Conservation (phyloP, 2,797 vertebrate species). For the Ataeniobius toweri region DNA sequence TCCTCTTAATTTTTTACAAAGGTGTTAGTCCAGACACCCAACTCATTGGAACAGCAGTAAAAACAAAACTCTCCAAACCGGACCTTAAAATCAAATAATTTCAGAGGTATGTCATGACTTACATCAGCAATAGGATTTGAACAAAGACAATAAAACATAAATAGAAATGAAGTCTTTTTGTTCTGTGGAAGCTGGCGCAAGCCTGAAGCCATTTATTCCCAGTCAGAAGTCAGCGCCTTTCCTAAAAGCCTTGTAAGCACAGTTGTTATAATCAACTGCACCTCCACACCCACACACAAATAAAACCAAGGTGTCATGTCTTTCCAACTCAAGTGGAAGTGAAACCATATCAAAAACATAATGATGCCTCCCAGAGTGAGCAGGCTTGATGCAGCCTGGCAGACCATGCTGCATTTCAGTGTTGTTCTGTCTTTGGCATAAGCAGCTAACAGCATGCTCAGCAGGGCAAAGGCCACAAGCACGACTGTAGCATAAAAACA, state of each 20-base stretch:
- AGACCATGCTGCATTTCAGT: slow-evolving; percentile 23
- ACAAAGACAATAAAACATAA: background rate
- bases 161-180: background rate
- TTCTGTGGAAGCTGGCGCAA: background rate
- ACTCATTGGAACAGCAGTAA: background rate
- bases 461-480: slow-evolving; percentile 54
- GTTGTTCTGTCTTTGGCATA: slow-evolving; percentile 34
- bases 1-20: background rate
- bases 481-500: slow-evolving; percentile 37
- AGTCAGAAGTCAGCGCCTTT: slow-evolving; percentile 3
- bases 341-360: slow-evolving; percentile 22
- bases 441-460: slow-evolving; percentile 35
- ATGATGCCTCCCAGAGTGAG: slow-evolving; percentile 27
- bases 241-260: slow-evolving; percentile 6
- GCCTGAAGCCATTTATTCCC: slow-evolving; percentile 3
- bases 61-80: background rate
- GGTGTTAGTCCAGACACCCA: background rate
- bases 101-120: background rate
- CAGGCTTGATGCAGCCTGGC: slow-evolving; percentile 32
- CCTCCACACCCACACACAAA: slow-evolving; percentile 22
- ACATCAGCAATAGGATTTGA: background rate
- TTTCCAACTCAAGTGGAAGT: slow-evolving; percentile 16
- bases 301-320: slow-evolving; percentile 36
- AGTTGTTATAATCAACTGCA: slow-evolving; percentile 34
- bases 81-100: background rate